A percentile compares a stretch with the other conserved stretches of the same genome.
Conservation (phyloP, 2,113 vertebrate species). For the Brachyistius frenatus region DNA sequence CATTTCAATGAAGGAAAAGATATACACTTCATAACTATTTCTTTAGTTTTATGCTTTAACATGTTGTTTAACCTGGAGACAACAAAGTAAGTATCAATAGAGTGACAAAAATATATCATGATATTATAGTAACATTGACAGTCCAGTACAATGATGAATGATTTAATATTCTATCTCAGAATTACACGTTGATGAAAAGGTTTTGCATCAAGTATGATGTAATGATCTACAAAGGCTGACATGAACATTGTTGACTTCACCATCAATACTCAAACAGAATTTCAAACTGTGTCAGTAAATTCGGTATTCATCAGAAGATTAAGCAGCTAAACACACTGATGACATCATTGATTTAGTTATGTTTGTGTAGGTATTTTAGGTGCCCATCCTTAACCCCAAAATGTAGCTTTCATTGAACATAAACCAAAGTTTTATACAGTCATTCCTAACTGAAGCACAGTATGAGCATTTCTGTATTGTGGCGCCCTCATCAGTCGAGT, state of each 20-base stretch:
- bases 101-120: conserved; percentile 27
- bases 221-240: conserved; percentile 5
- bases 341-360: background rate
- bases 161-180: background rate
- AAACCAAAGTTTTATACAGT: background rate
- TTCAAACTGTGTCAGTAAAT: background rate
- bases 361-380: background rate
- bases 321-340: background rate
- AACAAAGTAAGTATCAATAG: background rate
- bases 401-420: background rate
- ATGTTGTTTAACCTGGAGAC: conserved; percentile 1
- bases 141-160: background rate
- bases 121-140: background rate
- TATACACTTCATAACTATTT: background rate
- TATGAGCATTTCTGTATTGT: too few relatives aligned
- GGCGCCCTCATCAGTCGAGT: too few relatives aligned
- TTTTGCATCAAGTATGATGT: background rate
- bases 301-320: background rate
- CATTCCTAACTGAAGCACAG: background rate
- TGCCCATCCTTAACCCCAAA: background rate
- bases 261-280: too few relatives aligned
- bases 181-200: background rate
- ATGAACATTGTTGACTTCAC: too few relatives aligned
- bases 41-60: conserved; percentile 3
- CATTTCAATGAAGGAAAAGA: conserved; percentile 9